Conservation (phyloP, 2,888 invertebrate genomes). For the Troides helena region DNA sequence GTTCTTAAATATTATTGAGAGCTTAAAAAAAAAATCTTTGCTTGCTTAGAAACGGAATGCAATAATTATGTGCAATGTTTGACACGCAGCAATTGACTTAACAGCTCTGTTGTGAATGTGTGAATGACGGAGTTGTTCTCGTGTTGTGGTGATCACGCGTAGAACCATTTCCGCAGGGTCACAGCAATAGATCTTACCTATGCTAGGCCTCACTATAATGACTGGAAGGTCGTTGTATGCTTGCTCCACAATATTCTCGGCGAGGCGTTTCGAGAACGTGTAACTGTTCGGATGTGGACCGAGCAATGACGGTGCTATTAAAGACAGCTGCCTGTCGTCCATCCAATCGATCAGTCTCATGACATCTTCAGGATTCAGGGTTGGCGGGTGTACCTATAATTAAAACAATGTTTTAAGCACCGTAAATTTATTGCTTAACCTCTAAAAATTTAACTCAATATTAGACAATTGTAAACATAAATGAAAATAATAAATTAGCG, state of each 20-base stretch:
- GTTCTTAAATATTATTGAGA: neutral
- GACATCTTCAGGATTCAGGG: constrained; percentile 85
- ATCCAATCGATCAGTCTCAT: constrained; percentile 87
- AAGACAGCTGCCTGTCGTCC: constrained; percentile 82
- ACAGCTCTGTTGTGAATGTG: neutral
- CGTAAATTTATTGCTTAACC: neutral
- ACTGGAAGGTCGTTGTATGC: constrained; percentile 88
- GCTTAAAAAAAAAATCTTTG: neutral
- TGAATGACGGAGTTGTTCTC: neutral
- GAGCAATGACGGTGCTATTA: constrained; percentile 84
- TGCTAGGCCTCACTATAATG: constrained; percentile 94
- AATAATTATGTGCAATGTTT: neutral
- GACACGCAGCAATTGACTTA: neutral
- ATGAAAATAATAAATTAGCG: no score
- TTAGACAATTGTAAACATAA: no score
- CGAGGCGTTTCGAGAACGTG: constrained; percentile 95
- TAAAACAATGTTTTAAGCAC: neutral
- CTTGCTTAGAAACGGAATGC: neutral
- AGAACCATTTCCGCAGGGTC: neutral
- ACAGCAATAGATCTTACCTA: constrained; percentile 82
- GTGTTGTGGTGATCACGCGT: neutral
- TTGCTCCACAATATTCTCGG: constrained; percentile 89
- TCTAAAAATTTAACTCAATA: neutral
- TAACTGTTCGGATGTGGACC: constrained; percentile 95
- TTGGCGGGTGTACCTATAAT: constrained; percentile 83